Percentiles rank a stretch among this genome's conserved stretches.
Conservation (phyloP, 2,888 invertebrate genomes). For the Pterostichus niger region DNA sequence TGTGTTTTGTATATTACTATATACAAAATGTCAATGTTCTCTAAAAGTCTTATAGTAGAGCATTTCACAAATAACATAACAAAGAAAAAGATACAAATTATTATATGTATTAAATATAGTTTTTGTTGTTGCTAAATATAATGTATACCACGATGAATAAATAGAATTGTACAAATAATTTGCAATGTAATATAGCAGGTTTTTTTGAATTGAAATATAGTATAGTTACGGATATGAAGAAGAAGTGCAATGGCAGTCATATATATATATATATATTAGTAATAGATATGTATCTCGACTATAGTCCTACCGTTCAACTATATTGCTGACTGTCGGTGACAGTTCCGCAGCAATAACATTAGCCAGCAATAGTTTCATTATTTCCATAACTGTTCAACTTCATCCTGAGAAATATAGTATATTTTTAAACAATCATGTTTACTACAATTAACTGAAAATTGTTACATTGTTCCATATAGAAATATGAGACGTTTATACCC, state of each 20-base stretch:
- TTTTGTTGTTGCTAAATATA: neutral
- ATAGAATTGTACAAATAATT: constrained; percentile 17
- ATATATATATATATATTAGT: too few species aligned
- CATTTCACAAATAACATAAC: constrained; percentile 19
- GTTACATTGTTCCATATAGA: too few species aligned
- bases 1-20: constrained; percentile 60
- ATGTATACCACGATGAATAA: constrained; percentile 3
- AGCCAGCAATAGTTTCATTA: too few species aligned
- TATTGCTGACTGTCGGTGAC: too few species aligned
- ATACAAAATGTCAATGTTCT: constrained; percentile 59
- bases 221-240: neutral
- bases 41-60: constrained; percentile 3
- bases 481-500: too few species aligned
- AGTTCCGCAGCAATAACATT: too few species aligned
- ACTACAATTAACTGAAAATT: too few species aligned
- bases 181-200: neutral
- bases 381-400: too few species aligned
- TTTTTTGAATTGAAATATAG: neutral
- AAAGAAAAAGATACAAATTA: neutral
- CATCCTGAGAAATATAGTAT: too few species aligned
- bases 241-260: constrained; percentile 7
- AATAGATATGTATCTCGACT: too few species aligned
- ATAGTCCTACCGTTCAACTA: too few species aligned
- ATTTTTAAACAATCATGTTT: too few species aligned
- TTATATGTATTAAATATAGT: neutral